Evolutionary conservation across 1,140 invertebrate species (phyloP).

Genomic region (Daktulosphaira vitifoliae): DNA sequence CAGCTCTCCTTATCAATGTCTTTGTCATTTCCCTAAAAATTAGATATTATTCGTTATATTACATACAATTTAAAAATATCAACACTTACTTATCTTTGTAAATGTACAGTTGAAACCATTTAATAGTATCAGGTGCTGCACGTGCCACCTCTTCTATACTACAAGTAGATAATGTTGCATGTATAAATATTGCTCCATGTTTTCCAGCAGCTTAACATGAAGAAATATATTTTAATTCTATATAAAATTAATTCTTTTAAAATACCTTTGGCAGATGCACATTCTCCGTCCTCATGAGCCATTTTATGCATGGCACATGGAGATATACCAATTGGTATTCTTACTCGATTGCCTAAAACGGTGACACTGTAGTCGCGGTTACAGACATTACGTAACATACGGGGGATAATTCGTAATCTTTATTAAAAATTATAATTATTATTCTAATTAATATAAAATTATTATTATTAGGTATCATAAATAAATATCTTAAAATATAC

Average conservation of each 20-base stretch:
- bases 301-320: constrained; percentile 90
- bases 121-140: constrained; percentile 61
- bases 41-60: not conserved
- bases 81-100: constrained; percentile 60
- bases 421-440: not conserved
- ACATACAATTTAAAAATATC: not conserved
- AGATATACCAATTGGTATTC: constrained; percentile 77
- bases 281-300: constrained; percentile 84
- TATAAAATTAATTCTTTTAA: not conserved
- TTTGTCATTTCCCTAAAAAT: constrained; percentile 56
- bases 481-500: too few relatives aligned
- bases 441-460: not conserved
- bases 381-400: constrained; percentile 68
- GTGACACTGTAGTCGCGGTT: constrained; percentile 54
- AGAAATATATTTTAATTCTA: too few relatives aligned
- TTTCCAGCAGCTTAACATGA: constrained; percentile 58
- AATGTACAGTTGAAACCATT: constrained; percentile 89
- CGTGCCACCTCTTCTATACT: constrained; percentile 79
- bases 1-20: constrained; percentile 66
- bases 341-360: constrained; percentile 58
- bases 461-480: not conserved
- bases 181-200: constrained; percentile 64
- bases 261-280: constrained; percentile 70
- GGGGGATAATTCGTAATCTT: constrained; percentile 69
- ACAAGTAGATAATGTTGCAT: constrained; percentile 78